These are phyloP conservation scores for Mugil cephalus DNA, from an alignment of 2,113 vertebrate genomes.

Conservation along the genomic window DNA sequence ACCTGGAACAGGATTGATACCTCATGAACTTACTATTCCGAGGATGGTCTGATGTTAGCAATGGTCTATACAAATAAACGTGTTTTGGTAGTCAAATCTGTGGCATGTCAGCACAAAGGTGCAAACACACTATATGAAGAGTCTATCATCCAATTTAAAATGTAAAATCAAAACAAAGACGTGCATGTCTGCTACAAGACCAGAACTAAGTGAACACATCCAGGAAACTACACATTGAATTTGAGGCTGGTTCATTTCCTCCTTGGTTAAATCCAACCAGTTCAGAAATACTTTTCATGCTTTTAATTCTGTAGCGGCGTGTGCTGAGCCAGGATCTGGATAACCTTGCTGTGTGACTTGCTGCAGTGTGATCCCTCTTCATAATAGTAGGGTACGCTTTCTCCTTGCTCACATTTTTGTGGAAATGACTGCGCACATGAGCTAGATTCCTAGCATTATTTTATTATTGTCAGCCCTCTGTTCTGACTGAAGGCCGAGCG, in stretches of 20 bases:
- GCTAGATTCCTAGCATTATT: conserved; percentile 65
- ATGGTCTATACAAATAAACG: conserved; percentile 32
- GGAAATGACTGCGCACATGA: conserved; percentile 52
- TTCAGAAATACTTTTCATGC: conserved; percentile 68
- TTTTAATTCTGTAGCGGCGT: conserved; percentile 66
- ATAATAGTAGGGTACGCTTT: conserved; percentile 57
- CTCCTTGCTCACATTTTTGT: conserved; percentile 75
- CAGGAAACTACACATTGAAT: conserved; percentile 34
- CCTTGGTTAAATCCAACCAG: conserved; percentile 59
- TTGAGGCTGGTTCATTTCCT: conserved; percentile 55
- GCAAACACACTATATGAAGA: background rate
- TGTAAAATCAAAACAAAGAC: background rate
- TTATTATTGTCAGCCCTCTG: conserved; percentile 47
- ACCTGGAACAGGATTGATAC: background rate
- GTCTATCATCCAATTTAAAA: background rate
- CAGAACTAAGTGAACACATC: conserved; percentile 11
- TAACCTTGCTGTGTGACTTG: conserved; percentile 59
- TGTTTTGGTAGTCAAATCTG: conserved; percentile 69
- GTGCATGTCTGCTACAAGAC: background rate
- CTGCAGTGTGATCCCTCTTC: conserved; percentile 45
- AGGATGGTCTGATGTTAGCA: background rate
- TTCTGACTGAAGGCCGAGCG: conserved; percentile 18
- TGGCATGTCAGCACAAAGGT: background rate
- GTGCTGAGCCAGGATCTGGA: conserved; percentile 38
- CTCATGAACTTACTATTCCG: background rate